A percentile compares a stretch with the other conserved stretches of the same genome.
Conservation (phyloP, 1,140 invertebrate genomes). For the Chironomus striatipennis region DNA sequence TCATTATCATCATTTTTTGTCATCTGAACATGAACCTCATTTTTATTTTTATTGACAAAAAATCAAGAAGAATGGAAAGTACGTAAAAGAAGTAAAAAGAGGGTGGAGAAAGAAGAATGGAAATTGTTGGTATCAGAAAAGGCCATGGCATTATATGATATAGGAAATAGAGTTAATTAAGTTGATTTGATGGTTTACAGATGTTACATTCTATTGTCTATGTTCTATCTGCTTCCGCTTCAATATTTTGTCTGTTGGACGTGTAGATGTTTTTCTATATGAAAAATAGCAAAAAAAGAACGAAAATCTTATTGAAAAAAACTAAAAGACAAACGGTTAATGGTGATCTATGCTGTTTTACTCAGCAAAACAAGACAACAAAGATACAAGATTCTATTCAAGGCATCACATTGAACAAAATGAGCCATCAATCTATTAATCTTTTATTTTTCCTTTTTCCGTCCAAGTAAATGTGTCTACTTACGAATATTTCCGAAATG, state of each 20-base stretch:
- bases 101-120: too few relatives aligned
- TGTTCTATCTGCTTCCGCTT: background rate
- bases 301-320: background rate
- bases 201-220: background rate
- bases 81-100: too few relatives aligned
- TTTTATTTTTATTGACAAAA: too few relatives aligned
- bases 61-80: too few relatives aligned
- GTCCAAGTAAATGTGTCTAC: background rate
- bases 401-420: constrained; percentile 9
- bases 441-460: background rate
- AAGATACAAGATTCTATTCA: background rate
- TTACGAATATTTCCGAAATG: too few relatives aligned
- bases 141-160: background rate
- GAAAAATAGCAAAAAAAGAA: background rate
- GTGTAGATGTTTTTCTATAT: background rate
- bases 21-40: too few relatives aligned
- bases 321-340: background rate
- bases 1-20: too few relatives aligned
- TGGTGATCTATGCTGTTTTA: background rate
- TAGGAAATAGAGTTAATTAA: background rate
- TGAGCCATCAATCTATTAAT: constrained; percentile 24
- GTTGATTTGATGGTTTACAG: constrained; percentile 12
- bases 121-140: too few relatives aligned
- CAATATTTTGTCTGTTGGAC: background rate
- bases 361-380: background rate